These are phyloP conservation scores for Melanerpes aurifrons DNA, from an alignment of 2,113 vertebrate genomes.

Conservation along the genomic window DNA sequence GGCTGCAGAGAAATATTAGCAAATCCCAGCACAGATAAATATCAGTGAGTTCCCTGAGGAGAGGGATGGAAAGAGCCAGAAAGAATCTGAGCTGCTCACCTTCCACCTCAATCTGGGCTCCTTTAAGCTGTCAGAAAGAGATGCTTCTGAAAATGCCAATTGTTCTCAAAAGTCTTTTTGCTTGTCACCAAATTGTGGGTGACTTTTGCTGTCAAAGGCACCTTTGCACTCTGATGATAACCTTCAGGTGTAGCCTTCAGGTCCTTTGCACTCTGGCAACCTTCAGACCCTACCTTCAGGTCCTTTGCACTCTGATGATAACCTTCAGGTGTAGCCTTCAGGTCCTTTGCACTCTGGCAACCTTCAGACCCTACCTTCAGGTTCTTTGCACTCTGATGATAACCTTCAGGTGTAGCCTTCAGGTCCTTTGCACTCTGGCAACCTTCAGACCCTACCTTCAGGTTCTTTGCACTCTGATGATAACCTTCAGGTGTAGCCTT, in stretches of 20 bases:
- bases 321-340: not conserved
- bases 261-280: not conserved
- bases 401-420: not conserved
- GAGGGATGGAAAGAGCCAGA: not conserved
- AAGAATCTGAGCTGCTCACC: not conserved
- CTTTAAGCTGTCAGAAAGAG: not conserved
- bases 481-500: not conserved
- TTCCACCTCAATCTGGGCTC: not conserved
- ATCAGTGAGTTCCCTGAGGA: not conserved
- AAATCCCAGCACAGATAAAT: not conserved
- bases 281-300: not conserved
- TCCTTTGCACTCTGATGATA: not conserved
- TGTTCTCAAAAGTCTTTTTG: not conserved
- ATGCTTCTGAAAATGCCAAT: not conserved
- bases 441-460: not conserved
- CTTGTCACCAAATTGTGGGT: not conserved
- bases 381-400: not conserved
- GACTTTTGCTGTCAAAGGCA: not conserved
- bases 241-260: not conserved
- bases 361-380: not conserved
- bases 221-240: not conserved
- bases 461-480: not conserved
- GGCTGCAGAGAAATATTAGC: not conserved
- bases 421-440: not conserved
- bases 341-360: not conserved